Evolutionary conservation across 2,113 vertebrate genomes (phyloP).

Genomic region (Cyprinodon tularosa): DNA sequence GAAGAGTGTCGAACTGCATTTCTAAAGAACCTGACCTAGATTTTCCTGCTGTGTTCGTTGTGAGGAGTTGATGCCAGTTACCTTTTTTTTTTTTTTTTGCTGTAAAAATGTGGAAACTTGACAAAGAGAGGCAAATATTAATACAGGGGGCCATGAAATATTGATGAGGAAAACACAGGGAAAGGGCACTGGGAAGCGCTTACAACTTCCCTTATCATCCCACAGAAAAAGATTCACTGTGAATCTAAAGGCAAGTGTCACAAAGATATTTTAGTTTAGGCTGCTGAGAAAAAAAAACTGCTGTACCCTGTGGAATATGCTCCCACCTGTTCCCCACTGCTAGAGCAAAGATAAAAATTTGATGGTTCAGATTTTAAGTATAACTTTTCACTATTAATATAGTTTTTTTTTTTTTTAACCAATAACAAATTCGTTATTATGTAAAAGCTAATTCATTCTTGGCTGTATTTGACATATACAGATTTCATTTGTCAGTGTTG

Average conservation of each 20-base stretch:
- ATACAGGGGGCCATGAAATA: conserved; percentile 66
- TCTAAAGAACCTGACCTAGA: conserved; percentile 72
- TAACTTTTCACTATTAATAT: background rate
- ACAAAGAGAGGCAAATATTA: conserved; percentile 73
- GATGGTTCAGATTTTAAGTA: background rate
- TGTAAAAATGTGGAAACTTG: conserved; percentile 64
- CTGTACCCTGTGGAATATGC: conserved; percentile 24
- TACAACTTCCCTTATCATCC: conserved; percentile 49
- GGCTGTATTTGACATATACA: too few species aligned
- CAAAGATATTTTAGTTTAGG: conserved; percentile 32
- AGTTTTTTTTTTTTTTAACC: background rate
- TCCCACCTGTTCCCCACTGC: conserved; percentile 2
- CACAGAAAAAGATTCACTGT: conserved; percentile 38
- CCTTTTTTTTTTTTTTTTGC: conserved; percentile 57
- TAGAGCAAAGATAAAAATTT: conserved; percentile 7
- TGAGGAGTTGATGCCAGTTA: conserved; percentile 29
- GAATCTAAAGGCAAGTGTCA: conserved; percentile 36
- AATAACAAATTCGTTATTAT: background rate
- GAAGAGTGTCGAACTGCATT: conserved; percentile 53
- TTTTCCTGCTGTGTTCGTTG: conserved; percentile 68
- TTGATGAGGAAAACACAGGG: conserved; percentile 65
- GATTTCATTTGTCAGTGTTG: too few species aligned
- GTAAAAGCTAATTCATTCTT: too few species aligned
- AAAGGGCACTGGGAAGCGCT: conserved; percentile 52
- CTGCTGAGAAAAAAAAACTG: conserved; percentile 26